A percentile compares a stretch with the other conserved stretches of the same genome.
phyloP scores from a whole-genome alignment of 2,797 vertebrate species.

The Manis javanica region DNA sequence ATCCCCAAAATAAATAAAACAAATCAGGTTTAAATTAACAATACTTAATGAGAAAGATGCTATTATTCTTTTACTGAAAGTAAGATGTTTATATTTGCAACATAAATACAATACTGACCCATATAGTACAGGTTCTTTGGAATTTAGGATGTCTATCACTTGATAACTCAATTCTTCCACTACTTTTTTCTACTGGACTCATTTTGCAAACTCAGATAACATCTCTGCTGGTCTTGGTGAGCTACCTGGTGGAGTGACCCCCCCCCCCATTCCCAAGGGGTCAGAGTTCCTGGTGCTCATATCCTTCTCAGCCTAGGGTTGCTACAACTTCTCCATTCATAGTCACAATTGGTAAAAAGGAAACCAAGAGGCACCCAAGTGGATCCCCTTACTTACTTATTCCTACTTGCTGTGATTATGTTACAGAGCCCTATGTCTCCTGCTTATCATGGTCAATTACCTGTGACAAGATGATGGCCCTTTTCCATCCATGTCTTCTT shows the following conservation, averaged over 20 bases:
- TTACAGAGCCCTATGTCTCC: neutral
- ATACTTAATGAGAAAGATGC: neutral
- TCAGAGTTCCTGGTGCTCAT: neutral
- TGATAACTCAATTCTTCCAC: neutral
- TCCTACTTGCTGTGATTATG: neutral
- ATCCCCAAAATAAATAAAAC: neutral
- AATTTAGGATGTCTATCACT: neutral
- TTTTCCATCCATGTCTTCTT: neutral
- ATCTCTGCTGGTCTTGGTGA: neutral
- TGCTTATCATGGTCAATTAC: neutral
- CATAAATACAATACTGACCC: neutral
- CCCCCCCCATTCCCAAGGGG: neutral
- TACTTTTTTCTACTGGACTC: neutral
- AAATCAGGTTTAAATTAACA: neutral
- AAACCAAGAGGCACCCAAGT: neutral
- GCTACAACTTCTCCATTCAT: neutral
- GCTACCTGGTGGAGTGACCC: neutral
- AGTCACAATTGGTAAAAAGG: neutral
- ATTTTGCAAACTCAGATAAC: neutral
- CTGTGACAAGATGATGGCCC: neutral
- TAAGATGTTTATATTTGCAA: neutral
- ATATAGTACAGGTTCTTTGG: neutral
- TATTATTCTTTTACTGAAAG: neutral
- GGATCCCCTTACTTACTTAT: neutral
- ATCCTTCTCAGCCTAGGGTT: neutral